Evolutionary conservation across 2,113 vertebrate species (phyloP), one percentile per base, ranked within the genome.

Genomic region (Dicentrarchus labrax): DNA sequence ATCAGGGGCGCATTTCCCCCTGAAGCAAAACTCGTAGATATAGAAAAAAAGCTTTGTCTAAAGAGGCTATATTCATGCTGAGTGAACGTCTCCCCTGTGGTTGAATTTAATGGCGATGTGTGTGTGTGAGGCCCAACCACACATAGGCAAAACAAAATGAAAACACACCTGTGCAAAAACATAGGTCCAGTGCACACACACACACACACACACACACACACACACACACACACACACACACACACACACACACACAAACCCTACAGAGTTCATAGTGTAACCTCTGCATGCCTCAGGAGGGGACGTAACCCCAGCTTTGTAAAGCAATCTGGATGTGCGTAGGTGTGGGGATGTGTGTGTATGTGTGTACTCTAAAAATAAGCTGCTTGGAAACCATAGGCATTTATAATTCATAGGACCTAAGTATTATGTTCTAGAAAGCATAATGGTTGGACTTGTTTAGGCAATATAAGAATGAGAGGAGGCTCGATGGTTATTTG

Each of bases 381-480:
- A 80, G 77, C 78, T 6, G 36, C 73, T 45, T 82, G 61, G 78
- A 90, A 88, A 92, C 83, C 72, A 88, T 72, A 48, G 45, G 66
- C 82, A 91, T 94, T 77, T 91, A 93, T 93, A 86, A 94, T 93
- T 92, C 68, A 92, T 86, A 72, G 65, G 65, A 67, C 78, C 72
- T 57, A 85, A 92, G 89, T 92, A 91, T 94, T 90, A 83, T 85
- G 86, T 84, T 94, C 88, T 72, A 78, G 67, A 90, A 87, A 89
- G 61, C 53, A 72, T 82, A 75, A 86, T 78, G 84, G 80, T 38
- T 16, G 24, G 24, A 72, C 39, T 59, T 73, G 71, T 85, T 72
- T 60, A 50, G 69, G 78, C 47, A 39, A 64, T 47, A 60, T 19
- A 53, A 66, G 67, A 68, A 74, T 12, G 15, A 81, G 53, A 62